Base-by-base conservation (phyloP, 2,888 invertebrate species). In the Uropetala carovei region DNA sequence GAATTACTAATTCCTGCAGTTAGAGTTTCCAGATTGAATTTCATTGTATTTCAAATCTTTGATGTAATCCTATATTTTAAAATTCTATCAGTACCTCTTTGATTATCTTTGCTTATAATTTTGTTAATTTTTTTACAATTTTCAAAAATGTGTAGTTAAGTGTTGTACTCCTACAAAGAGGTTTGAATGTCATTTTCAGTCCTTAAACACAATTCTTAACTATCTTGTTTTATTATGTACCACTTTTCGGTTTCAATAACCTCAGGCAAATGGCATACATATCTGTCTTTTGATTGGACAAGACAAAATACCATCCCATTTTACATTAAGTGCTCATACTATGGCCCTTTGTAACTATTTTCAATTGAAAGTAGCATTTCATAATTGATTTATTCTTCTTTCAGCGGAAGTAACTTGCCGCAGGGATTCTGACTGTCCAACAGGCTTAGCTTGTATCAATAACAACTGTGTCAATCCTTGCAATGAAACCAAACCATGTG, bases 391-490 rank as follows among this genome's bases (percentile, higher is more conserved):
- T 83, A 18, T 83, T 83, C 57, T 86, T 82, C 27, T 93, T 94
- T 10, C 92, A 92, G 96, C 95, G 83, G 96, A 96, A 93, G 96
- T 96, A 58, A 96, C 96, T 93, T 99, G 99, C 94, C 96, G 96
- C 93, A 96, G 96, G 92, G 98, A 99, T 94, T 96, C 96, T 2
- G 98, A 98, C 92, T 99, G 99, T 94, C 97, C 98, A 92, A 96
- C 97, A 2, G 97, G 97, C 94, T 97, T 97, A 0, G 98, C 98
- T 11, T 99, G 99, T 94, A 97, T 99, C 93, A 96, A 97, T 92
- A 96, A 96, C 16, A 97, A 97, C 94, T 99, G 99, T 94, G 96
- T 97, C 10, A 97, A 98, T 95, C 98, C 98, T 16, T 99, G 99
- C 94, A 95, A 96, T 84, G 96, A 96, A 91, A 97, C 97, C 4